Conservation (phyloP, 1,140 invertebrate species). For the Euura lappo region DNA sequence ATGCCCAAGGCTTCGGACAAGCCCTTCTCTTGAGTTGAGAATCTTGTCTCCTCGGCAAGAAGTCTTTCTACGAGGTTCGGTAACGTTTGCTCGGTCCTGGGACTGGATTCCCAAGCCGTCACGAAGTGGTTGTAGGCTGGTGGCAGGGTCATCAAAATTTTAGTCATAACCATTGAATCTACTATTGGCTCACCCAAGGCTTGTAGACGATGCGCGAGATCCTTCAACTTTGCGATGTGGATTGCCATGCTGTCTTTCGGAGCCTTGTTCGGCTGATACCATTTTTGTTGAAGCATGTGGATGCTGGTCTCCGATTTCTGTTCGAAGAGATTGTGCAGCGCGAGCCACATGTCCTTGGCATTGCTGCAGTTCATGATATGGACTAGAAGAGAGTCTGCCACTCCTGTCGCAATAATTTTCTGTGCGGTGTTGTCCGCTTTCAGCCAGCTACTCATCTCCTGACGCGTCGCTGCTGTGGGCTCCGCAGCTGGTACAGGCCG, state of each 20-base stretch:
- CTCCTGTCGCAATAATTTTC: conserved; percentile 31
- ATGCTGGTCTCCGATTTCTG: conserved; percentile 40
- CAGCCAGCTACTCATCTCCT: conserved; percentile 20
- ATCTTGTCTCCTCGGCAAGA: not conserved
- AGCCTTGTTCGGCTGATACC: conserved; percentile 34
- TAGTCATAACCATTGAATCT: conserved; percentile 38
- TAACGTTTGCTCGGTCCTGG: conserved; percentile 13
- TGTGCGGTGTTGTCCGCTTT: conserved; percentile 30
- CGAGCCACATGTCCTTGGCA: conserved; percentile 26
- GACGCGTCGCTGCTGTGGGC: not conserved
- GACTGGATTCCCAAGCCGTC: conserved; percentile 32
- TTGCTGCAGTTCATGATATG: conserved; percentile 42
- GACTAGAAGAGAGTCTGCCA: conserved; percentile 31
- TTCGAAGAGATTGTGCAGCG: conserved; percentile 43
- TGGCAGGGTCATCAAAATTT: conserved; percentile 43
- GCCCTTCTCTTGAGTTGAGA: conserved; percentile 15
- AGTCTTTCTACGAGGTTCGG: not conserved
- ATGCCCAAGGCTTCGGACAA: conserved; percentile 15
- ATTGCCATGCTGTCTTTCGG: conserved; percentile 24
- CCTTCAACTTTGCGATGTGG: conserved; percentile 35
- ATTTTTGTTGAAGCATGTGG: conserved; percentile 28
- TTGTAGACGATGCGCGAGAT: conserved; percentile 32
- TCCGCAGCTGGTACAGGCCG: not conserved
- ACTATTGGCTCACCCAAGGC: conserved; percentile 31
- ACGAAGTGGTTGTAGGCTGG: conserved; percentile 33